These are phyloP conservation scores for Spheniscus humboldti DNA, from an alignment of 2,797 vertebrate species.

Conservation along the genomic window DNA sequence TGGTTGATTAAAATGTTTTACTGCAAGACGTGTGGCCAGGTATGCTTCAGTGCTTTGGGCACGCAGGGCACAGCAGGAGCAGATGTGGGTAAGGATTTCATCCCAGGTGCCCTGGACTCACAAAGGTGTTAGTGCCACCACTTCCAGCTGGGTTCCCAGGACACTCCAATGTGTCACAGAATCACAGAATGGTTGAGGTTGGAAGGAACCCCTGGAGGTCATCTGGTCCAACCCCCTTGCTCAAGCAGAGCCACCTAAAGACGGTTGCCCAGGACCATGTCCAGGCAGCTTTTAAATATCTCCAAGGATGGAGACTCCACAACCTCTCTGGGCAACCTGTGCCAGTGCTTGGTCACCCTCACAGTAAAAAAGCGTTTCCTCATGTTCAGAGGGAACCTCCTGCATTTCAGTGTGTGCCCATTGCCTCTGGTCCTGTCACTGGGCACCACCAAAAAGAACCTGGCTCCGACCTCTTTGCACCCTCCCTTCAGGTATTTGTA, in stretches of 20 bases:
- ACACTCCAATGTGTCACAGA: not conserved
- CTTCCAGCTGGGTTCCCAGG: not conserved
- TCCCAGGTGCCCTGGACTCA: not conserved
- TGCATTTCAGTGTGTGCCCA: not conserved
- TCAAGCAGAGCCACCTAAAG: not conserved
- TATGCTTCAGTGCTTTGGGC: not conserved
- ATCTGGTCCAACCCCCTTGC: not conserved
- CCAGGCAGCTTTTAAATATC: not conserved
- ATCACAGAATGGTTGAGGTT: not conserved
- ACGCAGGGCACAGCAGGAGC: not conserved
- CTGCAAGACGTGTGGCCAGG: not conserved
- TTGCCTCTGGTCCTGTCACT: not conserved
- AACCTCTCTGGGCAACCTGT: not conserved
- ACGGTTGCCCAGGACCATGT: not conserved
- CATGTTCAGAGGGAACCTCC: not conserved
- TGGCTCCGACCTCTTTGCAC: not conserved
- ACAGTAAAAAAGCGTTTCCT: not conserved
- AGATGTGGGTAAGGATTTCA: not conserved
- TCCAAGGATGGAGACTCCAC: not conserved
- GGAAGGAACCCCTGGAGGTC: not conserved
- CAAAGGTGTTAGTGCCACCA: not conserved
- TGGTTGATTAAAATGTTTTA: not conserved
- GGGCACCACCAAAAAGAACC: not conserved
- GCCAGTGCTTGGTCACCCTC: not conserved
- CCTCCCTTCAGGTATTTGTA: not conserved